Conservation (phyloP, 2,113 vertebrate genomes). For the Tylochromis polylepis region DNA sequence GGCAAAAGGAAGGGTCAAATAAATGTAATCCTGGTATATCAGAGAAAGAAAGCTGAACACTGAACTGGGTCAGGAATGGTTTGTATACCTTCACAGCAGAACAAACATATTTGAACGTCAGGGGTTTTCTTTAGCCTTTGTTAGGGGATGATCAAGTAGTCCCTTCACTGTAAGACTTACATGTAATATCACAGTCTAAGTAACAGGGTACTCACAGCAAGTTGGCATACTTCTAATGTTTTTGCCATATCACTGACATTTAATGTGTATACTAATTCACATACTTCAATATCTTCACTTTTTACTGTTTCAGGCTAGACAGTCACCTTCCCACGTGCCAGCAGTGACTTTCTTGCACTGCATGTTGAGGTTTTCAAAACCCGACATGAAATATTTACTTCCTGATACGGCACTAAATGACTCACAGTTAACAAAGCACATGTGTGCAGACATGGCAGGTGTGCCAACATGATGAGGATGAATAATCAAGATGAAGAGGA, state of each 20-base stretch:
- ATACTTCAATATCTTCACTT: not conserved
- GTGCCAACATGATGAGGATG: conserved; percentile 10
- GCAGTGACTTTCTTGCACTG: not conserved
- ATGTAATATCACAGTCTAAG: not conserved
- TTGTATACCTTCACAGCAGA: not conserved
- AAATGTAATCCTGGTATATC: not conserved
- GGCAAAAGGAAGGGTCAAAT: not conserved
- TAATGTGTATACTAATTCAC: not conserved
- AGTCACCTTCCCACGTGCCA: not conserved
- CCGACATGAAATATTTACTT: not conserved
- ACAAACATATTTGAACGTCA: not conserved
- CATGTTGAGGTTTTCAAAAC: not conserved
- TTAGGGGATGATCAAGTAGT: not conserved
- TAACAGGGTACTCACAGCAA: not conserved
- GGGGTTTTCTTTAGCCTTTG: not conserved
- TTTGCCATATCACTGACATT: not conserved
- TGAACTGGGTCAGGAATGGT: not conserved
- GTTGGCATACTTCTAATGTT: not conserved
- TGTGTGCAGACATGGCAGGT: conserved; percentile 25
- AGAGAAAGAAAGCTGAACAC: too few species aligned
- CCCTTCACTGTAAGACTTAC: not conserved
- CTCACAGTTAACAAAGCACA: conserved; percentile 34
- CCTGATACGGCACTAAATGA: not conserved
- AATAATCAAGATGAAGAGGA: conserved; percentile 12
- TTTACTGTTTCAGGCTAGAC: not conserved